Percentiles rank a stretch among this genome's conserved stretches.
Conservation (phyloP, 2,113 vertebrate genomes). For the Chascanopsetta lugubris region DNA sequence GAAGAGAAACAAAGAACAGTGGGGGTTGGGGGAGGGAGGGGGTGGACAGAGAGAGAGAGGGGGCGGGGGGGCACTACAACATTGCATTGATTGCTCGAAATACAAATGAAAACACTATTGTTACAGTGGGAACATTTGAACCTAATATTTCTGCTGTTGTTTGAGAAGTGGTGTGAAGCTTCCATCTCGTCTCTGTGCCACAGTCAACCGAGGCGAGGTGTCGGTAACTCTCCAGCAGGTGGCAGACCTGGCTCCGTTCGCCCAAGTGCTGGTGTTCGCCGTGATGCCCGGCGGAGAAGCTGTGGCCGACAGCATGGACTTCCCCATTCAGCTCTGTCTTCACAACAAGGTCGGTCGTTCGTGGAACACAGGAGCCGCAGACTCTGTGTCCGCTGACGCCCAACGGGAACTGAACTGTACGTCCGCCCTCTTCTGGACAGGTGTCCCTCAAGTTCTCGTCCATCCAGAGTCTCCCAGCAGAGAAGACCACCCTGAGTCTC, state of each 20-base stretch:
- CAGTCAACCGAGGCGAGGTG: conserved; percentile 78
- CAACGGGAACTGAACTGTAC: too few species aligned
- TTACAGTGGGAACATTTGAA: too few species aligned
- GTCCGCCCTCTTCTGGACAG: conserved; percentile 64
- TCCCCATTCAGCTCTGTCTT: conserved; percentile 82
- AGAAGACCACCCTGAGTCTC: conserved; percentile 74
- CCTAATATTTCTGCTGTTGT: neutral
- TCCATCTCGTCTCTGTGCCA: conserved; percentile 3
- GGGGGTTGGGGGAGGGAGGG: too few species aligned
- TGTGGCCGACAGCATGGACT: conserved; percentile 85
- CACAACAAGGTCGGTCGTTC: conserved; percentile 82
- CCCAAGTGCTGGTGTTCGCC: conserved; percentile 85
- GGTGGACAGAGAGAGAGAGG: too few species aligned
- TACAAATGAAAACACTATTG: too few species aligned
- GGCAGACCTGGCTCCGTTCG: conserved; percentile 78
- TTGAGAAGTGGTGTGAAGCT: too few species aligned
- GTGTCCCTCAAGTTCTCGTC: conserved; percentile 84
- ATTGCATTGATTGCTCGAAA: too few species aligned
- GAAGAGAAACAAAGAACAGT: too few species aligned
- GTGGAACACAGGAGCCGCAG: neutral
- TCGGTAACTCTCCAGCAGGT: conserved; percentile 65
- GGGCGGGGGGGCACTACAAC: too few species aligned
- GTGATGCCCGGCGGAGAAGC: conserved; percentile 80
- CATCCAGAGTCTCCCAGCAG: conserved; percentile 78
- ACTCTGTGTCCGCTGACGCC: too few species aligned